Evolutionary conservation across 64 coral and sea anemone species (phyloP).

Genomic region (Trachythela sp.): DNA sequence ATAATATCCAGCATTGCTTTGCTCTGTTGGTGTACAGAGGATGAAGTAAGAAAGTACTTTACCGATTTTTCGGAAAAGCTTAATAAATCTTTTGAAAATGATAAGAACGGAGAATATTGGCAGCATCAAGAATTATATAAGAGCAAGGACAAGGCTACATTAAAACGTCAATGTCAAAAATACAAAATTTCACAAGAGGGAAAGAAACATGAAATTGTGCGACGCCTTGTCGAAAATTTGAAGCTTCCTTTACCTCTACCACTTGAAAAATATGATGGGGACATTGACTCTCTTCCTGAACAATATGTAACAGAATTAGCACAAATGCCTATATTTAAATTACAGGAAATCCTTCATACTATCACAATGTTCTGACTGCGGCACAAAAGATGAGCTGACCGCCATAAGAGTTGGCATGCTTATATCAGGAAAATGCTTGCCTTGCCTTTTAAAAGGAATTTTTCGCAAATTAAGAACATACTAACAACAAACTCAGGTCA

Average conservation of each 20-base stretch:
- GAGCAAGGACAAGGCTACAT: constrained; percentile 4
- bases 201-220: constrained; percentile 39
- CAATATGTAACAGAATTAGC: no score
- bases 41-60: constrained; percentile 41
- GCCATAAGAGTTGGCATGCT: constrained; percentile 46
- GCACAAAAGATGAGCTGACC: constrained; percentile 50
- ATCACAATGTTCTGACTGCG: constrained; percentile 44
- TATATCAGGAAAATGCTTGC: background rate
- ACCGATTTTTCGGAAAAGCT: constrained; percentile 19
- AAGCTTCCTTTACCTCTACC: background rate
- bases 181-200: constrained; percentile 24
- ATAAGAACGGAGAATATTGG: constrained; percentile 37
- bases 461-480: constrained; percentile 17
- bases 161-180: constrained; percentile 29
- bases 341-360: constrained; percentile 27
- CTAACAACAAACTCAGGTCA: constrained; percentile 28
- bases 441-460: constrained; percentile 39
- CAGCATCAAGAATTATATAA: constrained; percentile 39
- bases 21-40: constrained; percentile 30
- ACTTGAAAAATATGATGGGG: background rate
- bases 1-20: background rate
- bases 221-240: constrained; percentile 18
- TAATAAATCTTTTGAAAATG: constrained; percentile 32
- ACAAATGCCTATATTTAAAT: no score
- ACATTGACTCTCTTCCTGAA: no score